Percentiles rank a stretch among this genome's conserved stretches.
Conservation (phyloP, 2,888 invertebrate species). For the Saturnia japonica region DNA sequence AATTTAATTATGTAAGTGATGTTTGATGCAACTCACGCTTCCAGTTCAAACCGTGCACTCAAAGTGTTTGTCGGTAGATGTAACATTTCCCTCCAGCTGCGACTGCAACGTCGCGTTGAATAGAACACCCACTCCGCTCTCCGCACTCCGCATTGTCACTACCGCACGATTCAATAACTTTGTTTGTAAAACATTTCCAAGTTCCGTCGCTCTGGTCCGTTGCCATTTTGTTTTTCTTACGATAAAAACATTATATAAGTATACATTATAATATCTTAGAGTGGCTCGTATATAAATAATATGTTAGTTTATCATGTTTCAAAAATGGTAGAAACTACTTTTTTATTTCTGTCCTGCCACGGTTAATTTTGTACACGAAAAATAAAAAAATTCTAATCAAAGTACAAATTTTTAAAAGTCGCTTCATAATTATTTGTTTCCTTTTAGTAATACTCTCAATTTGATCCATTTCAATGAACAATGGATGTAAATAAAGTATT, state of each 20-base stretch:
- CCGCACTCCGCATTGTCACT: constrained; percentile 29
- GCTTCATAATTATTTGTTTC: too few relatives aligned
- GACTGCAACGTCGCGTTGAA: constrained; percentile 33
- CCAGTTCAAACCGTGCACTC: constrained; percentile 10
- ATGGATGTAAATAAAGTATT: background rate
- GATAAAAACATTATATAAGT: background rate
- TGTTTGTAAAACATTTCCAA: constrained; percentile 30
- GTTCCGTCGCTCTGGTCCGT: background rate
- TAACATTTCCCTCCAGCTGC: constrained; percentile 30
- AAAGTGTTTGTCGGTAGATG: constrained; percentile 25
- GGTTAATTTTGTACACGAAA: too few relatives aligned
- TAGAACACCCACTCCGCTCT: constrained; percentile 27
- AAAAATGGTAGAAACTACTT: too few relatives aligned
- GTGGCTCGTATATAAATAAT: too few relatives aligned
- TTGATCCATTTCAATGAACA: background rate
- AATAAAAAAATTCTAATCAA: too few relatives aligned
- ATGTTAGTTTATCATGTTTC: too few relatives aligned
- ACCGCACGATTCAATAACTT: constrained; percentile 43
- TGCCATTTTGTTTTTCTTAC: background rate
- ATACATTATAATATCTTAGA: too few relatives aligned
- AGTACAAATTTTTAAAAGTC: too few relatives aligned
- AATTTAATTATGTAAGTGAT: background rate
- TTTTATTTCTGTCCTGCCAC: too few relatives aligned
- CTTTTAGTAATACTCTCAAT: background rate
- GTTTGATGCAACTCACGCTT: background rate